Evolutionary conservation across 35 echinoderm and acorn worm species (phyloP), one percentile per base, ranked within the genome.

Genomic region (Lytechinus pictus): DNA sequence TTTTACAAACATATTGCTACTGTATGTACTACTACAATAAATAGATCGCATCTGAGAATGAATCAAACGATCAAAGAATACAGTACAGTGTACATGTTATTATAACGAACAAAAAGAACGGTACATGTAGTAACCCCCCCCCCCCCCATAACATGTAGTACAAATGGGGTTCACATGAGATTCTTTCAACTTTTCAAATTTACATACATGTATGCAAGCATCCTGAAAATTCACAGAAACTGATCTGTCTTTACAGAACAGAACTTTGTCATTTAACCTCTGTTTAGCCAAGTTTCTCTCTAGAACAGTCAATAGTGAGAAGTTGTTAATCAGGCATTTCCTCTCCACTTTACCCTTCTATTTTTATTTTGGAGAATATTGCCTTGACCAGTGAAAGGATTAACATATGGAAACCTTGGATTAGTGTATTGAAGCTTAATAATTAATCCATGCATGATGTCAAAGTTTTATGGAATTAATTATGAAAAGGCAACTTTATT

Each of bases 311-410:
- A 33, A 44, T 44, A 94, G 21, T 94, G 27, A 94, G 33, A 55
- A 94, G 52, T 33, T 94, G 55, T 19, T 57, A 54, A 55, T 94
- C 52, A 54, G 56, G 28, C 27, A 55, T 54, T 54, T 33, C 55
- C 52, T 94, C 6, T 12, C 27, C 6, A 5, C 10, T 28, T 29
- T 16, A 55, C 28, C n/a, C 52, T 54, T 94, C 28, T 94, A 94
- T 94, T 13, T 21, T 16, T 10, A 54, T 54, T 21, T 94, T 60
- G 93, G 27, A 54, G 55, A 91, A 54, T 60, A 94, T 94, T 94
- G 28, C 28, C 52, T 71, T 94, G 89, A 28, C 54, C 44, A 91
- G 9, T 52, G 54, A 54, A 91, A 29, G 44, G 44, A 54, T 54
- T 53, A 91, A 91, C 21, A 16, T 79, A 79, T 79, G 66, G 66